Evolutionary conservation across 37 sponge, comb jelly and placozoan genomes (phyloP).

Genomic region (Petrosia ficiformis): DNA sequence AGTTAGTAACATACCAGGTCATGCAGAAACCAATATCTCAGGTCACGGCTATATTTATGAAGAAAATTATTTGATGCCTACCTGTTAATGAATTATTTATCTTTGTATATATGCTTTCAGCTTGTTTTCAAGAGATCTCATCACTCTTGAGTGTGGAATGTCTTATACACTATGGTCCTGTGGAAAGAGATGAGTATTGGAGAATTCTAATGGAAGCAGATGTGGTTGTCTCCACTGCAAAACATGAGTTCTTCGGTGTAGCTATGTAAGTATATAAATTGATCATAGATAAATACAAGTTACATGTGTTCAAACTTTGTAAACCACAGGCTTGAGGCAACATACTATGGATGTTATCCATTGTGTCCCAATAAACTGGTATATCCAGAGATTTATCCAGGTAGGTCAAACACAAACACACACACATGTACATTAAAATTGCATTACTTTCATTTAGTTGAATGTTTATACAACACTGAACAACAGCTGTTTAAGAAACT

Average conservation of each 20-base stretch:
- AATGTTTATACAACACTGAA: conserved; percentile 82
- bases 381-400: conserved; percentile 90
- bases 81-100: background rate
- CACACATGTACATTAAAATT: background rate
- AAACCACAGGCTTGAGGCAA: conserved; percentile 78
- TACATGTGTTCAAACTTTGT: too few species aligned
- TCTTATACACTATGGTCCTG: conserved; percentile 40
- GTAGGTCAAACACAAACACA: too few species aligned
- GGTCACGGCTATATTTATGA: too few species aligned
- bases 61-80: background rate
- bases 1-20: too few species aligned
- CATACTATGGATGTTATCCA: conserved; percentile 78
- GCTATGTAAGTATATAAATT: conserved; percentile 59
- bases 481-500: conserved; percentile 83
- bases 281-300: conserved; percentile 8
- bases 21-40: too few species aligned
- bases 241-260: conserved; percentile 94
- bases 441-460: conserved; percentile 18
- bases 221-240: conserved; percentile 87
- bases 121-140: conserved; percentile 7
- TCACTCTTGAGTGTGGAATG: background rate
- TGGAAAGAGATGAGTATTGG: conserved; percentile 53
- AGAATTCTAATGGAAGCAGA: conserved; percentile 49
- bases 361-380: conserved; percentile 90
- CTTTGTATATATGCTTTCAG: conserved; percentile 11